Evolutionary conservation across 2,797 vertebrate genomes (phyloP).

Genomic region (Odontamblyopus rebecca): DNA sequence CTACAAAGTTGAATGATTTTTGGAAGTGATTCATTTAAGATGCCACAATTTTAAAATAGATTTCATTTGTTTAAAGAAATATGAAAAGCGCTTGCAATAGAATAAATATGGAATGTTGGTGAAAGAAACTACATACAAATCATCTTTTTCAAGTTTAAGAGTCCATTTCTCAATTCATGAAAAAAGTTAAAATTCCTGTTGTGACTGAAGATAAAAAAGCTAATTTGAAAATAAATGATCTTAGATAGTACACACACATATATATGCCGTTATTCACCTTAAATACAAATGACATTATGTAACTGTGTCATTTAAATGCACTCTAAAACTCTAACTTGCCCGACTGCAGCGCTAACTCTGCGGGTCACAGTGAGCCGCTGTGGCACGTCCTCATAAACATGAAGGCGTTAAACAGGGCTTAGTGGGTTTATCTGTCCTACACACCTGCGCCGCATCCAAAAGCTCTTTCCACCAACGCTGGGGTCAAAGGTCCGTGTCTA

Average conservation of each 20-base stretch:
- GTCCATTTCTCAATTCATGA: background rate
- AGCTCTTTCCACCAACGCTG: background rate
- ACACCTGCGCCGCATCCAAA: constrained; percentile 10
- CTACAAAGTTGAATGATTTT: background rate
- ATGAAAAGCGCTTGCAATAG: too few relatives aligned
- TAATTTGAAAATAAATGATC: background rate
- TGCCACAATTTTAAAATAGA: too few relatives aligned
- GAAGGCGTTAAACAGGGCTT: background rate
- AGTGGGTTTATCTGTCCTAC: background rate
- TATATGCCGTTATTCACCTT: background rate
- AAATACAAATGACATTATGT: background rate
- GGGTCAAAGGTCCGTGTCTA: background rate
- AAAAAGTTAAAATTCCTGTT: background rate
- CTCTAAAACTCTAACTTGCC: background rate
- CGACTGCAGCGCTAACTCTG: constrained; percentile 3
- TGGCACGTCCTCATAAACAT: constrained; percentile 3
- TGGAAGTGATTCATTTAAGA: background rate
- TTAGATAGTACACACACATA: background rate
- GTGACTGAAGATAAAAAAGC: background rate
- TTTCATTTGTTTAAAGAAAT: too few relatives aligned
- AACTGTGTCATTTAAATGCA: background rate
- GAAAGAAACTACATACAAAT: background rate
- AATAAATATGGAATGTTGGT: too few relatives aligned
- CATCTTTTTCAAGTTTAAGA: background rate
- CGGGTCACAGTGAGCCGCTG: constrained; percentile 2